These are phyloP conservation scores for Amorpha juglandis DNA, from an alignment of 2,888 invertebrate genomes.

Conservation along the genomic window DNA sequence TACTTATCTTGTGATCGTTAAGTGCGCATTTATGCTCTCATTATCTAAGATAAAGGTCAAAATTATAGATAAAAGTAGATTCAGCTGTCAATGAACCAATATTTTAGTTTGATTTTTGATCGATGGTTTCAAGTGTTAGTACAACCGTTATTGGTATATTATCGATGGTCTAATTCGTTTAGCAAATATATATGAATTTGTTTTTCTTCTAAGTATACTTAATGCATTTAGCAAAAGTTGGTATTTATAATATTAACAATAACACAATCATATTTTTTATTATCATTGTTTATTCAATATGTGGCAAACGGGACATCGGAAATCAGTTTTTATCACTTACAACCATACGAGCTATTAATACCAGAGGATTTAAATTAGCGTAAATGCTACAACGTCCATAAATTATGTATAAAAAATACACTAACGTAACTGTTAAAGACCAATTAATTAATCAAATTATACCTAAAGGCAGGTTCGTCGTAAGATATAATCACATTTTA, in stretches of 20 bases:
- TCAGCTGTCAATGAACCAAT: no score
- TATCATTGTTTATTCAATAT: neutral
- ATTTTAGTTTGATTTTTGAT: no score
- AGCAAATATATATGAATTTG: no score
- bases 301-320: slow-evolving; percentile 7
- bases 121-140: no score
- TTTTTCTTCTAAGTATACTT: no score
- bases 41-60: neutral
- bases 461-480: neutral
- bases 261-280: no score
- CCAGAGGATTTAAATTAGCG: neutral
- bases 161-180: no score
- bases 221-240: no score
- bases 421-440: neutral
- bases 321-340: slow-evolving; percentile 5
- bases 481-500: slow-evolving; percentile 28
- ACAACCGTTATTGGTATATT: no score
- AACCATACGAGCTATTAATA: neutral
- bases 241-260: no score
- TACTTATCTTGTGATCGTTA: neutral
- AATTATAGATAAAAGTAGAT: no score
- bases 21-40: neutral
- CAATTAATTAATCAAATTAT: neutral
- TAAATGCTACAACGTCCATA: neutral
- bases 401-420: neutral